These are phyloP conservation scores for Phoxinus phoxinus DNA, from an alignment of 2,113 vertebrate genomes.

Conservation along the genomic window DNA sequence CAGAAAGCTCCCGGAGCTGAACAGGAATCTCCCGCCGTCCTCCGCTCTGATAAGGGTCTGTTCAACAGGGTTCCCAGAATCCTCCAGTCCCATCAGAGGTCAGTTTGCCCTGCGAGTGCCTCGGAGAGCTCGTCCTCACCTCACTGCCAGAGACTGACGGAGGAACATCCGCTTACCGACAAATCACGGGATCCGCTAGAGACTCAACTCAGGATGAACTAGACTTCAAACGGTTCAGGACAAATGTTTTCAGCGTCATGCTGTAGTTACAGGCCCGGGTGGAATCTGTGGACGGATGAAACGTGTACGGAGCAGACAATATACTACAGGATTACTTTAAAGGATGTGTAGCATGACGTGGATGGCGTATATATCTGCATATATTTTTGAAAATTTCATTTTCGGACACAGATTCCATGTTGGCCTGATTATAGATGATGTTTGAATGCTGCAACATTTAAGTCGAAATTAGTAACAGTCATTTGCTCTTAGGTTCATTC, in stretches of 20 bases:
- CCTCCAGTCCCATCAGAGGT: slow-evolving; percentile 31
- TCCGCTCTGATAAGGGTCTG: slow-evolving; percentile 17
- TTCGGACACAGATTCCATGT: not conserved
- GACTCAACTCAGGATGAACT: slow-evolving; percentile 48
- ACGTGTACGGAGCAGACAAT: too few species aligned
- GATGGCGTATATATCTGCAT: not conserved
- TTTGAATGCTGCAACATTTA: not conserved
- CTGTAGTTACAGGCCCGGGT: not conserved
- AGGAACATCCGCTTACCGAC: not conserved
- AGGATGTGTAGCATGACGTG: not conserved
- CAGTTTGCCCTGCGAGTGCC: slow-evolving; percentile 39
- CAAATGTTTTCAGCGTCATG: not conserved
- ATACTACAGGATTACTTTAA: not conserved
- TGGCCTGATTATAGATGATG: slow-evolving; percentile 5
- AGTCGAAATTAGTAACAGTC: not conserved
- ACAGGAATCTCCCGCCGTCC: not conserved
- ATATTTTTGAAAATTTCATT: not conserved
- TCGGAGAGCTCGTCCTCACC: slow-evolving; percentile 41
- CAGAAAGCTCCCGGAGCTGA: slow-evolving; percentile 51
- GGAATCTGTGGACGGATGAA: not conserved
- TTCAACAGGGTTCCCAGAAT: slow-evolving; percentile 31
- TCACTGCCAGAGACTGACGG: slow-evolving; percentile 48
- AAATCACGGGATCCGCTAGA: slow-evolving; percentile 25
- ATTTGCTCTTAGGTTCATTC: slow-evolving; percentile 23
- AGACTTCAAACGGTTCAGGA: slow-evolving; percentile 8